Evolutionary conservation across 2,113 vertebrate genomes (phyloP), one percentile per base, ranked within the genome.

Genomic region (Oreochromis aureus): DNA sequence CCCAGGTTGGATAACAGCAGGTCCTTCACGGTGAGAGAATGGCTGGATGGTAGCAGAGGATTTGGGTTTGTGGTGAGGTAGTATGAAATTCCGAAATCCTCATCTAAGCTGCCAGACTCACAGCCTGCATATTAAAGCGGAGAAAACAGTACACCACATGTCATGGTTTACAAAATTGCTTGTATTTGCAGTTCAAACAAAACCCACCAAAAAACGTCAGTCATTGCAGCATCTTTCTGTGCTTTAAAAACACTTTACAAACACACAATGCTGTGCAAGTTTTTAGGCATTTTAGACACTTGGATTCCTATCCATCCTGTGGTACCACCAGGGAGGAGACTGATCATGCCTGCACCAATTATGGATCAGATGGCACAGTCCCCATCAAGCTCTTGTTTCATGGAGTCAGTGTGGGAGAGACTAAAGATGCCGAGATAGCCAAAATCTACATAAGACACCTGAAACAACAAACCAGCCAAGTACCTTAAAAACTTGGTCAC

Each of bases 21-120:
- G 53, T 99, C 98, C 88, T 99, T 99, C 48, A 99, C 97, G 0
- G 98, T 98, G 86, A 98, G 97, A 3, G 92, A 76, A 90, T 96
- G 89, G 80, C 58, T 87, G 36, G 90, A 89, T 46, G 1, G 80
- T 18, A 24, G 86, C 6, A 0, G 88, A 58, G 2, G 19, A 18
- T 44, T 79, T 13, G 73, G 89, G 51, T 46, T 86, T 3, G 48
- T 44, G 16, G 3, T 90, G 27, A 39, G 80, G 84, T 81, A 91
- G 10, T 0, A 92, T 61, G 58, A 19, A 36, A 89, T 93, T 89
- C 91, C 90, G 78, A 88, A 34, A 83, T 94, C 95, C 55, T 96
- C 95, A 2, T 94, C 89, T 41, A 93, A 92, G 53, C 96, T 93
- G 2, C 85, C 82, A 0, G 95, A 91, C 44, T 96, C 96, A 97